phyloP scores from a whole-genome alignment of 2,888 invertebrate species.

The Halictus ligatus region DNA sequence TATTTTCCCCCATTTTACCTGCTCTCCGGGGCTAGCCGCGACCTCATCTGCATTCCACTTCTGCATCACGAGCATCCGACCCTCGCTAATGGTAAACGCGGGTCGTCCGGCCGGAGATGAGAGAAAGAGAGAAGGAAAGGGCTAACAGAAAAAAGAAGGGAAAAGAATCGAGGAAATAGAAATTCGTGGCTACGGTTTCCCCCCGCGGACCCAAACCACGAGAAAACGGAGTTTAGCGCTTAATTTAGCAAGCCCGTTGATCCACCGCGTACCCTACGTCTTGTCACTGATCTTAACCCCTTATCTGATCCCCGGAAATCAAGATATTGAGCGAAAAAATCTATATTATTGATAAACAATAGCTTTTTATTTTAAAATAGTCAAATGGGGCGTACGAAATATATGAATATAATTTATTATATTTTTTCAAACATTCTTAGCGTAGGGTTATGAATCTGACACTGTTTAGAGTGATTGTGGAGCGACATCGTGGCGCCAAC shows the following conservation, averaged over 20 bases:
- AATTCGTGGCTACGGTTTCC: constrained; percentile 19
- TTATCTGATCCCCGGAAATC: too few relatives aligned
- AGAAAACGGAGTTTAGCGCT: constrained; percentile 65
- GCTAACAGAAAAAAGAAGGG: neutral
- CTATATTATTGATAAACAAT: too few relatives aligned
- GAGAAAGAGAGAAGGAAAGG: neutral
- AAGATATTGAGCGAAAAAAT: neutral
- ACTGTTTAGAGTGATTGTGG: too few relatives aligned
- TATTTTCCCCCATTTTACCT: constrained; percentile 34
- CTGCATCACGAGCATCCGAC: constrained; percentile 46
- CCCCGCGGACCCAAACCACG: neutral
- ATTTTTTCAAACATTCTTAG: too few relatives aligned
- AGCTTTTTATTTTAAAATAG: too few relatives aligned
- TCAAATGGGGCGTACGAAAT: too few relatives aligned
- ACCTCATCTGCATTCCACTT: constrained; percentile 68
- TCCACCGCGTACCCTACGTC: constrained; percentile 14
- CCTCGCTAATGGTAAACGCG: constrained; percentile 62
- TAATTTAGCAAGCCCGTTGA: constrained; percentile 62
- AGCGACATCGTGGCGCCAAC: too few relatives aligned
- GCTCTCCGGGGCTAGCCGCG: constrained; percentile 17
- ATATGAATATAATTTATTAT: too few relatives aligned
- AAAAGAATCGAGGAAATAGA: constrained; percentile 16
- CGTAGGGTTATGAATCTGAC: too few relatives aligned
- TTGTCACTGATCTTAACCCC: constrained; percentile 33
- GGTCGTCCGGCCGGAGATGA: constrained; percentile 19